Evolutionary conservation across 2,113 vertebrate genomes (phyloP).

Genomic region (Chloebia gouldiae): DNA sequence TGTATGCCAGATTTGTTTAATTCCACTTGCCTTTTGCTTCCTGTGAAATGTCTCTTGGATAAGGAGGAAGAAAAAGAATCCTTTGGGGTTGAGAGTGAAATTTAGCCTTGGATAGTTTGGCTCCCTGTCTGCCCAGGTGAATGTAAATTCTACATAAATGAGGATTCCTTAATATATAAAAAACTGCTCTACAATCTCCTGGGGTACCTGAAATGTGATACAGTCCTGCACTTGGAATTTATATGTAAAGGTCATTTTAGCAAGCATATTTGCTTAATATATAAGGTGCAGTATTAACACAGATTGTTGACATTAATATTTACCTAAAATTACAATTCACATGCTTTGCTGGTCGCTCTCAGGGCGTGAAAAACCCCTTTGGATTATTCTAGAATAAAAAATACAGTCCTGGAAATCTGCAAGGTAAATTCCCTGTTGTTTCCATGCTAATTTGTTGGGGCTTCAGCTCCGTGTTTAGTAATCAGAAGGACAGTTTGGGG

Average conservation of each 20-base stretch:
- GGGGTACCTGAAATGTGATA: background rate
- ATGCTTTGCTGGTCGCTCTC: background rate
- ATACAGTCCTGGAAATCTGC: fast-evolving
- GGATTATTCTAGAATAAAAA: background rate
- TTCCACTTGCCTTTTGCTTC: background rate
- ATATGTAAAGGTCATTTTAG: slow-evolving; percentile 42
- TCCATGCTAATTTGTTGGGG: background rate
- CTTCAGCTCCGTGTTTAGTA: background rate
- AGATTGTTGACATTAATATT: slow-evolving; percentile 8
- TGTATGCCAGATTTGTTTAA: background rate
- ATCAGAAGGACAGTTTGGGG: background rate
- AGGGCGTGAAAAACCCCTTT: background rate
- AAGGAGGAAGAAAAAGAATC: background rate
- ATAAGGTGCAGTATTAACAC: background rate
- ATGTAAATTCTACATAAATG: background rate
- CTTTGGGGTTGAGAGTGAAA: background rate
- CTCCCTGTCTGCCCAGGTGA: background rate
- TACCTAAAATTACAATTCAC: slow-evolving; percentile 6
- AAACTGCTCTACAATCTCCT: background rate
- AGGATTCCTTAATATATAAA: background rate
- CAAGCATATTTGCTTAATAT: slow-evolving; percentile 46
- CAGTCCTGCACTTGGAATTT: background rate
- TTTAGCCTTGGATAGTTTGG: background rate
- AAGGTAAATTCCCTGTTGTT: background rate
- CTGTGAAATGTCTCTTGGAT: background rate